A percentile compares a stretch with the other conserved stretches of the same genome.
These are phyloP conservation scores for Drosophila lowei DNA, from an alignment of 1,140 invertebrate species.

Conservation along the genomic window DNA sequence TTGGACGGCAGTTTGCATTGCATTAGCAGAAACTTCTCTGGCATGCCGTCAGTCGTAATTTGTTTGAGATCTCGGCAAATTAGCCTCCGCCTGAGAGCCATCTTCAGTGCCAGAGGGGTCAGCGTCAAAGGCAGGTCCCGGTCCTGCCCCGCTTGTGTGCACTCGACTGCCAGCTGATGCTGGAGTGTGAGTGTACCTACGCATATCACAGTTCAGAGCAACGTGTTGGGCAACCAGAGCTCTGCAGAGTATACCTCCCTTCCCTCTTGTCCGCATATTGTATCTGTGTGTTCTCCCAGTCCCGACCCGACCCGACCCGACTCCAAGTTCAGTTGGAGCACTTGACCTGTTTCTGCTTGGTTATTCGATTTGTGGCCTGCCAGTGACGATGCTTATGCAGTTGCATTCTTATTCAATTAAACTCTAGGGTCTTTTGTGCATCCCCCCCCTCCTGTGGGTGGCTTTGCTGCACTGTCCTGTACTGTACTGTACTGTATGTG, in stretches of 20 bases:
- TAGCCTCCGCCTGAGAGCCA: constrained; percentile 32
- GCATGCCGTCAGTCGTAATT: constrained; percentile 45
- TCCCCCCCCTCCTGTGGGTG: neutral
- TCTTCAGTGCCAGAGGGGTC: neutral
- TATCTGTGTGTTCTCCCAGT: neutral
- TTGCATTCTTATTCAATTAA: constrained; percentile 68
- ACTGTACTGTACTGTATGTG: neutral
- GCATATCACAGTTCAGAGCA: constrained; percentile 33
- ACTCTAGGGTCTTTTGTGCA: constrained; percentile 20
- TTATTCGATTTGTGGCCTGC: constrained; percentile 53
- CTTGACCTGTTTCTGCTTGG: constrained; percentile 59
- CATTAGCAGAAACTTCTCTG: constrained; percentile 36
- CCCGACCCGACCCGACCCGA: neutral
- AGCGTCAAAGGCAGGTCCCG: constrained; percentile 28
- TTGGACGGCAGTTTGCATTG: constrained; percentile 42
- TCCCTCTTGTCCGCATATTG: constrained; percentile 27
- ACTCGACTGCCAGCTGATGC: constrained; percentile 43
- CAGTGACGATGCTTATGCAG: constrained; percentile 45
- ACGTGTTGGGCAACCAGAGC: constrained; percentile 19
- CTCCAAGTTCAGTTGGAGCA: constrained; percentile 62
- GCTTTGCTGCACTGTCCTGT: no score
- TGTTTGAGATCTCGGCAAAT: constrained; percentile 38
- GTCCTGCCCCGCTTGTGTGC: constrained; percentile 34
- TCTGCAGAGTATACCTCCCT: constrained; percentile 17
- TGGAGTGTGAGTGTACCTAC: constrained; percentile 5